phyloP scores from a whole-genome alignment of 2,888 invertebrate species.

The Mythimna pallens region DNA sequence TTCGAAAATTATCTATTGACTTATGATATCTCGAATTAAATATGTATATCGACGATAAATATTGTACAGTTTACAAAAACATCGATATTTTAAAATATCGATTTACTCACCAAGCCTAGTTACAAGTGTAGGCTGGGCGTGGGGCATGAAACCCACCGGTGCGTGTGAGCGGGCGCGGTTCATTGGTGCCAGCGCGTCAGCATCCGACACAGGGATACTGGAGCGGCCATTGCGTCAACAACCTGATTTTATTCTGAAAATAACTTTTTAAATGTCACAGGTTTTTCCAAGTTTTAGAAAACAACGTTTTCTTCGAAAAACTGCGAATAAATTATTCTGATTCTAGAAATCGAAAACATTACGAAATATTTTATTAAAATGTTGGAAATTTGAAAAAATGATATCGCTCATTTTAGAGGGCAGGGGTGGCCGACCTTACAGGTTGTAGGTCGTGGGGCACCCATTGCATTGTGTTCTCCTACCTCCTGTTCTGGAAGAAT shows the following conservation, averaged over 20 bases:
- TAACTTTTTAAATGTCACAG: slow-evolving; percentile 7
- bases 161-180: slow-evolving; percentile 67
- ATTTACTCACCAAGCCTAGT: background rate
- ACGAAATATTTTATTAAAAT: background rate
- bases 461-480: too few species aligned
- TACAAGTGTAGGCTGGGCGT: slow-evolving; percentile 41
- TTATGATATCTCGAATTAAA: background rate
- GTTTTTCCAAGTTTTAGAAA: background rate
- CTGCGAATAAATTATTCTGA: background rate
- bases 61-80: too few species aligned
- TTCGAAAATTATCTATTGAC: too few species aligned
- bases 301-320: background rate
- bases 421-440: too few species aligned
- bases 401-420: background rate
- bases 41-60: background rate
- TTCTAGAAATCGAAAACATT: background rate
- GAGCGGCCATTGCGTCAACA: slow-evolving; percentile 55
- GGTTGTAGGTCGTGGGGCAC: too few species aligned
- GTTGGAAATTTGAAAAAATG: background rate
- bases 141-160: slow-evolving; percentile 62
- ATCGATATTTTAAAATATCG: background rate
- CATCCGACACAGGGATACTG: slow-evolving; percentile 62
- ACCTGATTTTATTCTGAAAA: slow-evolving; percentile 7
- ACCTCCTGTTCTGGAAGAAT: too few species aligned
- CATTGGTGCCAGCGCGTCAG: slow-evolving; percentile 67